Evolutionary conservation across 1,140 invertebrate genomes (phyloP).

Genomic region (Metaphire vulgaris): DNA sequence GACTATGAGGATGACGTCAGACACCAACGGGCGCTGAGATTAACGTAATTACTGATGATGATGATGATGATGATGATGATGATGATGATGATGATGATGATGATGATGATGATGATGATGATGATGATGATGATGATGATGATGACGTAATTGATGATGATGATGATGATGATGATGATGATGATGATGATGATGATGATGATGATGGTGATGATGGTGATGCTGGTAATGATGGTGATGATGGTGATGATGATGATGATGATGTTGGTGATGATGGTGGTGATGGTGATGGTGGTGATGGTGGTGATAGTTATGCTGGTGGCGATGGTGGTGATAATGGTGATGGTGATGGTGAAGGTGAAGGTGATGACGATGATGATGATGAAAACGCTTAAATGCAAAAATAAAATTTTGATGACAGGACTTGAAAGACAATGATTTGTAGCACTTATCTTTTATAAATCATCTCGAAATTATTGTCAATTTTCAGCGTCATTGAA

Average conservation of each 20-base stretch:
- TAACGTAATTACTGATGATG: too few relatives aligned
- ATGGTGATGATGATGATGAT: constrained; percentile 14
- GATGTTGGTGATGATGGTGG: neutral
- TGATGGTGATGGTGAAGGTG: constrained; percentile 30
- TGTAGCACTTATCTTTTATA: too few relatives aligned
- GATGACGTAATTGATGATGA: neutral
- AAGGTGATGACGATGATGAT: constrained; percentile 19
- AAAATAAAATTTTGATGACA: constrained; percentile 24
- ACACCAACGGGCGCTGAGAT: too few relatives aligned
- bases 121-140: constrained; percentile 1
- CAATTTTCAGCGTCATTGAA: too few relatives aligned
- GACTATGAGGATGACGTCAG: too few relatives aligned
- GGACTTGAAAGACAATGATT: constrained; percentile 31
- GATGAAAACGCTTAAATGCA: constrained; percentile 19
- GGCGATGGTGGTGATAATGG: constrained; percentile 30
- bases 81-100: neutral
- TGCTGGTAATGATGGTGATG: neutral
- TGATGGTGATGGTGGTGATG: neutral
- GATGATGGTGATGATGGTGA: neutral
- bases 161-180: neutral
- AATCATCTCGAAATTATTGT: too few relatives aligned
- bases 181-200: neutral
- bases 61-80: too few relatives aligned
- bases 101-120: constrained; percentile 1
- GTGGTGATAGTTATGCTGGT: constrained; percentile 29